Conservation (phyloP, 2,113 vertebrate species). For the Prolemur simus region DNA sequence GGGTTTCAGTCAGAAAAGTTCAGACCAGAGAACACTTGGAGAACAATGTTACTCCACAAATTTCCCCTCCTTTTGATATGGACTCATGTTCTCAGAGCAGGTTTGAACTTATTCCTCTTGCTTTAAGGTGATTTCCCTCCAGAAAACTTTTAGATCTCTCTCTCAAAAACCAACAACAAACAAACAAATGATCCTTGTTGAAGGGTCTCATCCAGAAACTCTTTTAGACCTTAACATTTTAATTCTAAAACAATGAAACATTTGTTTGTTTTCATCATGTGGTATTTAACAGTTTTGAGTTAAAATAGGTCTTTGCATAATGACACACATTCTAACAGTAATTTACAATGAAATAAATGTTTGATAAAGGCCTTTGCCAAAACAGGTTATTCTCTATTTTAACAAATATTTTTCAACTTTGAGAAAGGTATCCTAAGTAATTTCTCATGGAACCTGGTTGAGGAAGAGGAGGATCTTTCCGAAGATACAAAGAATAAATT, state of each 20-base stretch:
- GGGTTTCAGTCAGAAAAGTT: not conserved
- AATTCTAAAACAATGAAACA: conserved; percentile 27
- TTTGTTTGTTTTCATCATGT: not conserved
- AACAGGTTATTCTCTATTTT: not conserved
- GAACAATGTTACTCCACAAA: not conserved
- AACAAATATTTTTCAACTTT: conserved; percentile 2
- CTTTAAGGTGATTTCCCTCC: not conserved
- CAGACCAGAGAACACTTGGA: not conserved
- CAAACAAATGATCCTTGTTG: not conserved
- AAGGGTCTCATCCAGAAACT: not conserved
- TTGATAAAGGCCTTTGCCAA: not conserved
- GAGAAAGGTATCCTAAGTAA: not conserved
- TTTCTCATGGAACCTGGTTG: not conserved
- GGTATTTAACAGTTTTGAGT: not conserved
- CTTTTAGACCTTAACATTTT: not conserved
- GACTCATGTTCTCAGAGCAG: not conserved
- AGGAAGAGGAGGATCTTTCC: conserved; percentile 46
- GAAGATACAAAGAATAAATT: not conserved
- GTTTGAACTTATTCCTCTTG: not conserved
- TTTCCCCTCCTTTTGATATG: not conserved
- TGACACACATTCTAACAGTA: not conserved
- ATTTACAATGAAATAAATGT: not conserved
- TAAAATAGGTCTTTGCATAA: not conserved
- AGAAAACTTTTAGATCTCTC: not conserved
- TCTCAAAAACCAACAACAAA: not conserved